phyloP scores from a whole-genome alignment of 2,797 vertebrate species.

The Vespertilio murinus region DNA sequence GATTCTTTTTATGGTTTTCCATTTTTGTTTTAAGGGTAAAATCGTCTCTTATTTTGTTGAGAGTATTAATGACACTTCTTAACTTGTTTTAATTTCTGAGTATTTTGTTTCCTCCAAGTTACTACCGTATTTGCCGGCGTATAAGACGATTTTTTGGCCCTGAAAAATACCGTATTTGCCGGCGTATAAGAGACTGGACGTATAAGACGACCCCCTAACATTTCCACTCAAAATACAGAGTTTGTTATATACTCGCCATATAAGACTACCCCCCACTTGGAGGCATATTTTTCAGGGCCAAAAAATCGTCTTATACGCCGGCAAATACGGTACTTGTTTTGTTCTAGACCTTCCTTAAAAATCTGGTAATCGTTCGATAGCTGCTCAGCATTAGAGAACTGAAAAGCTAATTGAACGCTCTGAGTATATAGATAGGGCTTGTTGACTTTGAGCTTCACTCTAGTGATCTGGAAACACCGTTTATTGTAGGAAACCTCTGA shows the following conservation, averaged over 20 bases:
- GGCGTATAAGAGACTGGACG: no score
- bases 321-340: no score
- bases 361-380: background rate
- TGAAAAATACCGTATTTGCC: no score
- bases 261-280: no score
- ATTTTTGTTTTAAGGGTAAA: background rate
- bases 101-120: slow-evolving; percentile 2
- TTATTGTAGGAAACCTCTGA: slow-evolving; percentile 8
- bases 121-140: no score
- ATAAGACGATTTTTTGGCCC: no score
- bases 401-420: background rate
- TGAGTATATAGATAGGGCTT: background rate
- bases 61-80: background rate
- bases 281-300: no score
- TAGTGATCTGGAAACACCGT: background rate
- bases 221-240: no score
- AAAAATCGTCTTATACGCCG: no score
- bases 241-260: no score
- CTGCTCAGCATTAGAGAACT: background rate
- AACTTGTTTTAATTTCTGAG: background rate
- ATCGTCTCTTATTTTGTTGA: background rate
- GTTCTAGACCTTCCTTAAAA: slow-evolving; percentile 26
- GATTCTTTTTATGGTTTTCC: background rate
- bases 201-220: no score
- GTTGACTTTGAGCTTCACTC: background rate